Percentiles rank a stretch among this genome's conserved stretches.
Evolutionary conservation across 2,888 invertebrate species (phyloP).

Genomic region (Nomada ruficornis): DNA sequence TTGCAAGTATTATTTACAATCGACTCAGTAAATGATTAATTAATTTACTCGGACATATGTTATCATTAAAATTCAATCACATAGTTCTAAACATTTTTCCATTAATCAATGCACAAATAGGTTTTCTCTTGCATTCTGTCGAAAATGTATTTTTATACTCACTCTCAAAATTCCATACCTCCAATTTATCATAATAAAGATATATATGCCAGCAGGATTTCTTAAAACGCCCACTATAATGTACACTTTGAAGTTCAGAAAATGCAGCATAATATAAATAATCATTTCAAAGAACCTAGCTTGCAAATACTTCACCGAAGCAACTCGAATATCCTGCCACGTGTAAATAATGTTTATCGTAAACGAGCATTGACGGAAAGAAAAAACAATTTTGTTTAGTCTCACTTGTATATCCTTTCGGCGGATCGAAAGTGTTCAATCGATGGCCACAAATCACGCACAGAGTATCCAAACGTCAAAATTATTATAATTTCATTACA

Average conservation of each 20-base stretch:
- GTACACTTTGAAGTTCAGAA: not conserved
- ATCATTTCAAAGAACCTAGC: constrained; percentile 1
- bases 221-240: not conserved
- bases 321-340: not conserved
- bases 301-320: not conserved
- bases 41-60: not conserved
- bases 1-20: not conserved
- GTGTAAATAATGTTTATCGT: constrained; percentile 8
- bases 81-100: not conserved
- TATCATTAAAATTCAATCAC: not conserved
- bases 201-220: no score
- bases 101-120: no score
- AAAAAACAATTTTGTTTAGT: constrained; percentile 21
- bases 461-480: not conserved
- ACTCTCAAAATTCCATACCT: not conserved
- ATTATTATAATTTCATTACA: no score
- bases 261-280: not conserved
- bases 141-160: no score
- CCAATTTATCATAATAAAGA: not conserved
- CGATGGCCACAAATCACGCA: not conserved
- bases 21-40: not conserved
- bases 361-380: not conserved
- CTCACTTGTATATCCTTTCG: not conserved
- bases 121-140: no score
- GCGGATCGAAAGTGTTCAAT: not conserved